Base-by-base conservation (phyloP, 2,888 invertebrate species). In the Caenorhabditis imperialis region DNA sequence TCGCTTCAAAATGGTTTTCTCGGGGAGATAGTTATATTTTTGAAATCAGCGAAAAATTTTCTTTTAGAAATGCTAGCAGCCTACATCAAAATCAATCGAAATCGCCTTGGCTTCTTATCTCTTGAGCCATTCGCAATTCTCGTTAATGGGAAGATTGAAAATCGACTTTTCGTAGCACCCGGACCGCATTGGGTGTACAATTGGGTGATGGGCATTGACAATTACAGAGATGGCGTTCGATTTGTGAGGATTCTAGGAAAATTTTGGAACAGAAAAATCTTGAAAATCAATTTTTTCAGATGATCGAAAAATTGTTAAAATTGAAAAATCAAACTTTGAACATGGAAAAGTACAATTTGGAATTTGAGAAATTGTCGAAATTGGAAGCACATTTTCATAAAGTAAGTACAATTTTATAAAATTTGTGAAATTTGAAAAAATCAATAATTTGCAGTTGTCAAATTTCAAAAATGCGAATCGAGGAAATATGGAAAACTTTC, bases 61-160 rank as follows among this genome's bases (percentile, higher is more conserved):
- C 35, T 60, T 44, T 18, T 51, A 61, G 61, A 61, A 5, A 50
- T 61, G 50, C 51, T 61, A 1, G 35, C 63, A 25, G 48, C 54
- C 2, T 48, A 63, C 48, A 22, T 63, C 10, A 30, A 27, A 16
- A 47, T 63, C 12, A 63, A 63, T 23, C 54, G 63, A 0, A 40
- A 40, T 1, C 38, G 54, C 10, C 27, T 63, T 10, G 47, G 47
- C 5, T 55, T 63, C 18, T 12, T 63, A 2, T 47, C 63, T 1
- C 45, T 63, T 4, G 63, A 63, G 16, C 48, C 63, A 8, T 63
- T 35, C 42, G 23, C 22, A 0, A 18, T 40, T 2, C 10, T 35
- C 3, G 23, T 35, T 18, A 30, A 42, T 12, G 33, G 33, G 12
- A 33, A 35, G 14, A 40, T 48, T 4, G 14, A 30, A 1, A 47